These are phyloP conservation scores for Mactromeris polynyma DNA, from an alignment of 2,888 invertebrate species.

Conservation along the genomic window DNA sequence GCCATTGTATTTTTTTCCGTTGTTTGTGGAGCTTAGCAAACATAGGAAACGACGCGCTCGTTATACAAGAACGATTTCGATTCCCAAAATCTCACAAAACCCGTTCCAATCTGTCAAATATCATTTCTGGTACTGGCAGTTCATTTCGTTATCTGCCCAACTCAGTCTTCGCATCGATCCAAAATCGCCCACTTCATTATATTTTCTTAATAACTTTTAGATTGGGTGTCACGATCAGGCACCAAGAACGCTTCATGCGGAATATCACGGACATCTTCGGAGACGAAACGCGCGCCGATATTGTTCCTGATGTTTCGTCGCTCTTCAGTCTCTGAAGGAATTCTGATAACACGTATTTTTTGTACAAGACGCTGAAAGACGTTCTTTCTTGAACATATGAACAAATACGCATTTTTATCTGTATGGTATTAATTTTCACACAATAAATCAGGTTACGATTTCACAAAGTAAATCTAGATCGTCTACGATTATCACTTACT, in stretches of 20 bases:
- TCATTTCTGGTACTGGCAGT: constrained; percentile 57
- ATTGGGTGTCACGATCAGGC: constrained; percentile 70
- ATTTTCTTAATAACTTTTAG: constrained; percentile 72
- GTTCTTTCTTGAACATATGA: not conserved
- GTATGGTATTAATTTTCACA: not conserved
- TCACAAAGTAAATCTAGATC: no score
- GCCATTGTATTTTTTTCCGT: constrained; percentile 28
- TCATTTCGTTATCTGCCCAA: constrained; percentile 67
- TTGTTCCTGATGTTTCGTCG: constrained; percentile 34
- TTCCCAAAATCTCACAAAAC: constrained; percentile 47
- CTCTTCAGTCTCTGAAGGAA: not conserved
- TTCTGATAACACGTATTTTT: not conserved
- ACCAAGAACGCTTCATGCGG: constrained; percentile 48
- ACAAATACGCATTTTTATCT: not conserved
- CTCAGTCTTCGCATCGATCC: constrained; percentile 61
- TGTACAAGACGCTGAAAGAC: not conserved
- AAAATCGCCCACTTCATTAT: constrained; percentile 66
- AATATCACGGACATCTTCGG: constrained; percentile 49
- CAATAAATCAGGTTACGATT: no score
- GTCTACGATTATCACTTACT: no score
- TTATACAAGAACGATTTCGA: constrained; percentile 41
- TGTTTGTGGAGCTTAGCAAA: constrained; percentile 1
- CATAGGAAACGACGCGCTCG: constrained; percentile 30
- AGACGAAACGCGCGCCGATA: constrained; percentile 14
- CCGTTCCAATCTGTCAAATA: constrained; percentile 50